phyloP scores from a whole-genome alignment of 2,888 invertebrate species.

The Parnassius orleans region DNA sequence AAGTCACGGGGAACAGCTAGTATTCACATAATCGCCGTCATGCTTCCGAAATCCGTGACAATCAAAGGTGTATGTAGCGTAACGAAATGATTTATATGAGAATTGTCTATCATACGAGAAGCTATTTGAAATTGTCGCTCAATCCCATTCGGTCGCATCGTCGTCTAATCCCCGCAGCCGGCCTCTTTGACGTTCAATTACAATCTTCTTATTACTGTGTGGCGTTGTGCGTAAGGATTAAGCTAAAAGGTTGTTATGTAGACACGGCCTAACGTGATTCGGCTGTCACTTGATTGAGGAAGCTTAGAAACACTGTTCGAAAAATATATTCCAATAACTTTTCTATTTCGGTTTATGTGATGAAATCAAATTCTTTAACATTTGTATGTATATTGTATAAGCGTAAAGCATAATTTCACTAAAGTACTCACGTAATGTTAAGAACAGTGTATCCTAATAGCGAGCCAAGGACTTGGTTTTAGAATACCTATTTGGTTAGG shows the following conservation, averaged over 20 bases:
- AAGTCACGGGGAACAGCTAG: too few species aligned
- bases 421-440: too few species aligned
- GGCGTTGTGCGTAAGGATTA: conserved; percentile 61
- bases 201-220: conserved; percentile 64
- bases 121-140: conserved; percentile 47
- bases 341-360: conserved; percentile 2
- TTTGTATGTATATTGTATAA: background rate
- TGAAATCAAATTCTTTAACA: background rate
- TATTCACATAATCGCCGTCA: conserved; percentile 49
- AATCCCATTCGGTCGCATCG: conserved; percentile 38
- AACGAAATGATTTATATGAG: conserved; percentile 33
- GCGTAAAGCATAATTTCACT: too few species aligned
- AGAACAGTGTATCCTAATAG: too few species aligned
- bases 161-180: conserved; percentile 50
- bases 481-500: too few species aligned
- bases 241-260: conserved; percentile 69
- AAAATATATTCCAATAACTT: conserved; percentile 23
- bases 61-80: conserved; percentile 33
- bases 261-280: conserved; percentile 56
- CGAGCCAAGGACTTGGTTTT: too few species aligned
- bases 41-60: conserved; percentile 46
- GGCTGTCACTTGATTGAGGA: conserved; percentile 45
- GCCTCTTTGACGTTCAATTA: conserved; percentile 69
- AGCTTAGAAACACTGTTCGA: conserved; percentile 27
- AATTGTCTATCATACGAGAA: conserved; percentile 4